Evolutionary conservation across 2,797 vertebrate genomes (phyloP).

Genomic region (Sebastes minor): DNA sequence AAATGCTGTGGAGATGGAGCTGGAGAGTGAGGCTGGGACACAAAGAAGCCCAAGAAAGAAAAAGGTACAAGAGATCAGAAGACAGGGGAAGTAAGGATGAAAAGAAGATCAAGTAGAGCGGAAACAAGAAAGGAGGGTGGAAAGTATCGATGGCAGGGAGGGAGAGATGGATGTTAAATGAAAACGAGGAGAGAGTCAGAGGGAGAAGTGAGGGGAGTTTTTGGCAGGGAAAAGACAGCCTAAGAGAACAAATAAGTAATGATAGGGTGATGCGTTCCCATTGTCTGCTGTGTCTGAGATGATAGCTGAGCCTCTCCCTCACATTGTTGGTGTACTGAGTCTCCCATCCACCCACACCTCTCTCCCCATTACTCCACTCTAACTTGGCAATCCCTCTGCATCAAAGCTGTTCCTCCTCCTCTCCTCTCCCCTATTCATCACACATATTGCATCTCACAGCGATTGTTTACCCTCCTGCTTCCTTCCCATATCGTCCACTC

Average conservation of each 20-base stretch:
- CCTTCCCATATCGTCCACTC: constrained; percentile 9
- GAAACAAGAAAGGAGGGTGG: constrained; percentile 1
- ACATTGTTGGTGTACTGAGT: constrained; percentile 48
- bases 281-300: constrained; percentile 68
- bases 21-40: constrained; percentile 7
- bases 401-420: constrained; percentile 32
- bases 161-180: constrained; percentile 17
- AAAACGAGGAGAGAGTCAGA: constrained; percentile 14
- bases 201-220: constrained; percentile 34
- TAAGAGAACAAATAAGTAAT: constrained; percentile 66
- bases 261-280: constrained; percentile 57
- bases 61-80: not conserved
- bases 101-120: not conserved
- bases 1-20: constrained; percentile 2
- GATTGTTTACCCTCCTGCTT: not conserved
- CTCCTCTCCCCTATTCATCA: constrained; percentile 24
- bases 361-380: constrained; percentile 50
- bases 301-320: constrained; percentile 61
- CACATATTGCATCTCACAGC: constrained; percentile 12
- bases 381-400: constrained; percentile 41
- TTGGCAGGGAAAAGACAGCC: constrained; percentile 19
- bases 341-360: constrained; percentile 60
- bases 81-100: not conserved
- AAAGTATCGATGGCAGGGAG: not conserved
- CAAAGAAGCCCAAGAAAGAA: constrained; percentile 4